Evolutionary conservation across 2,797 vertebrate genomes (phyloP).

Genomic region (Aselliscus stoliczkanus): DNA sequence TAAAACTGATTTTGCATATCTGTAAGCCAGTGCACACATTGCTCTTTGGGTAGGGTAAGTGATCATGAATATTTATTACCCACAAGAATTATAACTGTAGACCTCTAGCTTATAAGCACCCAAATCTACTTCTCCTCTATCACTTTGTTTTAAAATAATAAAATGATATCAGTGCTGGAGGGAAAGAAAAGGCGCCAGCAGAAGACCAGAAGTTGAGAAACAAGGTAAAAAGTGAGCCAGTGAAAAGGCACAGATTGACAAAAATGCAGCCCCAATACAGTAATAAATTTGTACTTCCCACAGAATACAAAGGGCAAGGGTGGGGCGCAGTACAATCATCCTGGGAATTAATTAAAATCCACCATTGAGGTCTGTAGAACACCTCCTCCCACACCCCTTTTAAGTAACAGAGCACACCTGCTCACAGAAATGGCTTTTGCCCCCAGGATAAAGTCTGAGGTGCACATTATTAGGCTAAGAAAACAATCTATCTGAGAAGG

Average conservation of each 20-base stretch:
- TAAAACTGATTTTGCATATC: neutral
- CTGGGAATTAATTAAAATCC: conserved; percentile 23
- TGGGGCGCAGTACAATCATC: neutral
- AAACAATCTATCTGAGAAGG: conserved; percentile 11
- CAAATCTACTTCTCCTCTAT: neutral
- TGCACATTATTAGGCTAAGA: neutral
- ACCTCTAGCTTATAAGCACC: neutral
- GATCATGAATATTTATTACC: neutral
- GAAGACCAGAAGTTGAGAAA: neutral
- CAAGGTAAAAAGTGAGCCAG: neutral
- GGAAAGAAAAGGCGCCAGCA: neutral
- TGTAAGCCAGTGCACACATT: neutral
- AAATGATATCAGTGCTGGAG: neutral
- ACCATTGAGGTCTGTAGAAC: neutral
- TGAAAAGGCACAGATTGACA: neutral
- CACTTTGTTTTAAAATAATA: neutral
- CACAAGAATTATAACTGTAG: neutral
- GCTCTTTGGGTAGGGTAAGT: neutral
- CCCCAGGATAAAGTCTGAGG: neutral
- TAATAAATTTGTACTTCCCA: neutral
- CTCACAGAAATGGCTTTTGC: conserved; percentile 8
- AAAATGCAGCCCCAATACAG: neutral
- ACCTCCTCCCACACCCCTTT: neutral
- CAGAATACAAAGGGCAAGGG: neutral
- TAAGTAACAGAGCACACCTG: neutral